phyloP scores from a whole-genome alignment of 2,113 vertebrate species.

The Suncus etruscus region DNA sequence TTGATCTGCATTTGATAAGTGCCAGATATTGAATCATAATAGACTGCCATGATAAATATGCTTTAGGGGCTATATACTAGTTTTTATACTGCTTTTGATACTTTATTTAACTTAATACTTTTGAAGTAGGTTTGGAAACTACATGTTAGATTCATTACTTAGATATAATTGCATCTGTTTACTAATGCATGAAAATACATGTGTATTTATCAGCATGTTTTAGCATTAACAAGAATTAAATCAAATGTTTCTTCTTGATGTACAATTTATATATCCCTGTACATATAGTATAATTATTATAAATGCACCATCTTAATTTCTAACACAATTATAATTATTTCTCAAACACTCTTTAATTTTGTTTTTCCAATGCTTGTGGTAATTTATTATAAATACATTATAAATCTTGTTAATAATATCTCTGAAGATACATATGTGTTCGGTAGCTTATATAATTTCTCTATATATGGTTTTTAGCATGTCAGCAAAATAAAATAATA shows the following conservation, averaged over 20 bases:
- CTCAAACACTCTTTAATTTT: neutral
- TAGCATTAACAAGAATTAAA: no score
- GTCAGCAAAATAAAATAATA: constrained; percentile 61
- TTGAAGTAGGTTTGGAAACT: no score
- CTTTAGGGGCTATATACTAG: neutral
- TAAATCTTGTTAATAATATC: neutral
- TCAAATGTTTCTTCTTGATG: no score
- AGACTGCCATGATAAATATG: no score
- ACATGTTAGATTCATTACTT: no score
- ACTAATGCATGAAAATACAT: no score
- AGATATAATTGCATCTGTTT: no score
- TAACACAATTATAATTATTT: neutral
- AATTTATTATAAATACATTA: neutral
- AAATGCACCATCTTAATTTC: neutral
- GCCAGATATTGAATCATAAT: no score
- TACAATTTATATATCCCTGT: neutral
- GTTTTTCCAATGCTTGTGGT: neutral
- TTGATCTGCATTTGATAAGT: no score
- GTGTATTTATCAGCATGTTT: no score
- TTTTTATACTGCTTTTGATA: neutral
- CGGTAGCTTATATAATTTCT: constrained; percentile 31
- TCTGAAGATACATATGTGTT: constrained; percentile 20
- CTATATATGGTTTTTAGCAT: constrained; percentile 70
- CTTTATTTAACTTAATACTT: neutral
- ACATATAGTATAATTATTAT: neutral